These are phyloP conservation scores for Actinemys pallida DNA, from an alignment of 2,113 vertebrate species.

Conservation along the genomic window DNA sequence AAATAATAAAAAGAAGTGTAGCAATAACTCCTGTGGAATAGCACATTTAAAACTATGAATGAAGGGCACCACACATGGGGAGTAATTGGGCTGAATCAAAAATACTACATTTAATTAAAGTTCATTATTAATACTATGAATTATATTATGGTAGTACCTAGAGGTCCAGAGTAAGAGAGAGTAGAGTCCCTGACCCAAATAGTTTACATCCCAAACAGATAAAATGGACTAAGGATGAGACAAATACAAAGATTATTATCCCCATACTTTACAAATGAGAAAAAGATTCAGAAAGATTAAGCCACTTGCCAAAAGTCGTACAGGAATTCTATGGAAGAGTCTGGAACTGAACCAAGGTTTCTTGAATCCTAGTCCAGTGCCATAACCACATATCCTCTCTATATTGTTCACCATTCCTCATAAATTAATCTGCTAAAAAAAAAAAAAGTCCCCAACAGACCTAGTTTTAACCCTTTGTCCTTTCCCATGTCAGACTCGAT, in stretches of 20 bases:
- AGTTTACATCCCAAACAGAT: not conserved
- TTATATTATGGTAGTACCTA: fast-evolving
- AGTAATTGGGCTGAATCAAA: not conserved
- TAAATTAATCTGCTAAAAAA: not conserved
- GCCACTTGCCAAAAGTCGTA: not conserved
- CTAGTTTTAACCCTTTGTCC: not conserved
- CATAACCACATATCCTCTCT: not conserved
- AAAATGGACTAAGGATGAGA: not conserved
- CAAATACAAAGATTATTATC: not conserved
- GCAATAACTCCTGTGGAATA: too few species aligned
- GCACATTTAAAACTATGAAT: not conserved
- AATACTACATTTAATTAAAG: not conserved
- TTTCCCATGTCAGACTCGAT: not conserved
- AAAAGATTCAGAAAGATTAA: not conserved
- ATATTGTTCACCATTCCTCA: fast-evolving
- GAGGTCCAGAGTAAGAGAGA: not conserved
- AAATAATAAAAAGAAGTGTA: not conserved
- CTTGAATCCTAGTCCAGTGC: fast-evolving
- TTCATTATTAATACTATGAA: not conserved
- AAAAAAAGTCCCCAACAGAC: fast-evolving
- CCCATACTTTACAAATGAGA: not conserved
- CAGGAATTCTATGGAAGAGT: not conserved
- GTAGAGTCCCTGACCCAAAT: not conserved
- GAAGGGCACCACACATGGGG: fast-evolving
- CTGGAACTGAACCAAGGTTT: not conserved